Evolutionary conservation across 2,888 invertebrate genomes (phyloP).

Genomic region (Drosophila trichaetosa): DNA sequence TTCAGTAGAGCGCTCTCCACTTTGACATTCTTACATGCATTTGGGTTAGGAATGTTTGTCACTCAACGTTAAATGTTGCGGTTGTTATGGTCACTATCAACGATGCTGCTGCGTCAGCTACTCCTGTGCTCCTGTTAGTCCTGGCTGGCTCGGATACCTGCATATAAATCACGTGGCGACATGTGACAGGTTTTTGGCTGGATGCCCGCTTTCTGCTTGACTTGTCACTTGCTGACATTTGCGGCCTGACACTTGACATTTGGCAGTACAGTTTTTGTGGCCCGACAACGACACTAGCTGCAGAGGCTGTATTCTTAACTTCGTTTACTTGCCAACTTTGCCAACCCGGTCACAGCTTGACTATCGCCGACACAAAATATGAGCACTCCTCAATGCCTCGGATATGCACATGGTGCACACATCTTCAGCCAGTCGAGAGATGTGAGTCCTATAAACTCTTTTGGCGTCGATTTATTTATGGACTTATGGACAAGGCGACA

Average conservation of each 20-base stretch:
- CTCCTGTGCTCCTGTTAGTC: constrained; percentile 21
- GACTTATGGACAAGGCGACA: neutral
- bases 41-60: constrained; percentile 39
- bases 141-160: constrained; percentile 11
- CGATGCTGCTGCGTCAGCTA: constrained; percentile 10
- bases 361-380: constrained; percentile 43
- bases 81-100: constrained; percentile 41
- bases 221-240: constrained; percentile 73
- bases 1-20: no score
- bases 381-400: constrained; percentile 46
- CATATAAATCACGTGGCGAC: constrained; percentile 69
- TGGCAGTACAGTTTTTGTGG: constrained; percentile 48
- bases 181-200: constrained; percentile 69
- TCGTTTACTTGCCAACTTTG: constrained; percentile 31
- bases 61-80: constrained; percentile 41
- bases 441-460: constrained; percentile 9
- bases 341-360: constrained; percentile 30
- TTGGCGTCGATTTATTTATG: constrained; percentile 27
- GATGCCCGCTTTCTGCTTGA: constrained; percentile 58
- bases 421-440: constrained; percentile 1
- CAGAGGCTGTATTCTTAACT: constrained; percentile 8
- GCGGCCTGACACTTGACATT: constrained; percentile 74
- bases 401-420: constrained; percentile 42
- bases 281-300: neutral
- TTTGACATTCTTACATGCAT: neutral